Conservation (phyloP, 2,113 vertebrate species). For the Nothocercus nigrocapillus region DNA sequence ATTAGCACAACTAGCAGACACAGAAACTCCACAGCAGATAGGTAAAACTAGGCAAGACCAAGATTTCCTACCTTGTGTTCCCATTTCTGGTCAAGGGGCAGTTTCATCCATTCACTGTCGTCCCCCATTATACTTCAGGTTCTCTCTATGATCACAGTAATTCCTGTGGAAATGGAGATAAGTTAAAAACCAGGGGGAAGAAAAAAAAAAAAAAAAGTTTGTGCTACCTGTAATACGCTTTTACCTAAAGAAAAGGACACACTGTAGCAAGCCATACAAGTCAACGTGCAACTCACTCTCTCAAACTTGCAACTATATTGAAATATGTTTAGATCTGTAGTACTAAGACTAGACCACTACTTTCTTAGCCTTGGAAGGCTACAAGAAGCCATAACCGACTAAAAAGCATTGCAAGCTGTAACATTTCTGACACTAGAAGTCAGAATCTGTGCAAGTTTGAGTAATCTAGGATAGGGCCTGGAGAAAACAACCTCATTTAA, state of each 20-base stretch:
- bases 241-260: background rate
- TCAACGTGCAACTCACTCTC: background rate
- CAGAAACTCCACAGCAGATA: background rate
- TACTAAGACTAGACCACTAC: background rate
- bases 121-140: constrained; percentile 89
- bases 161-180: constrained; percentile 52
- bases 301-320: background rate
- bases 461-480: background rate
- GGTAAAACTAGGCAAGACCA: background rate
- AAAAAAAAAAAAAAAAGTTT: background rate
- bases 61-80: constrained; percentile 92
- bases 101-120: constrained; percentile 97
- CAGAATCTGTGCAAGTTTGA: background rate
- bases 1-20: background rate
- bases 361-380: background rate
- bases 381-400: background rate
- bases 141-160: constrained; percentile 50
- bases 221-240: background rate
- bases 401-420: background rate
- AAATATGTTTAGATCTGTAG: background rate
- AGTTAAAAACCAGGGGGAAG: background rate
- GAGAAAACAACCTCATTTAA: background rate
- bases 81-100: constrained; percentile 97
- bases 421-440: background rate
- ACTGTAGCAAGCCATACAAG: background rate